Evolutionary conservation across 2,888 invertebrate genomes (phyloP).

Genomic region (Thera britannica): DNA sequence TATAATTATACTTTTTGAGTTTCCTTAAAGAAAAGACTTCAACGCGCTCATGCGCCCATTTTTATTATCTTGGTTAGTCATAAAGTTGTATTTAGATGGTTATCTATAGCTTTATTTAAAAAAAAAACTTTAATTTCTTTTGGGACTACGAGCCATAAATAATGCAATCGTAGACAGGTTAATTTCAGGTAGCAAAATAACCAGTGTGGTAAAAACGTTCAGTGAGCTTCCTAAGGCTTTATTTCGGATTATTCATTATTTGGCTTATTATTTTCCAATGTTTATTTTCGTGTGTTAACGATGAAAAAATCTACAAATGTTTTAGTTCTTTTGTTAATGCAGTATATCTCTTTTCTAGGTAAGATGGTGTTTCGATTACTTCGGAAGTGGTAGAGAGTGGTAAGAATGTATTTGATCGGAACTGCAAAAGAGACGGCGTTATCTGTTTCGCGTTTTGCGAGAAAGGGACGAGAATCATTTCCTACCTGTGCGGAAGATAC

Average conservation of each 20-base stretch:
- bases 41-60: conserved; percentile 28
- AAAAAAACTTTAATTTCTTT: neutral
- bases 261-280: too few species aligned
- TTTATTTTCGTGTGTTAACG: neutral
- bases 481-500: conserved; percentile 65
- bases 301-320: neutral
- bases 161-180: too few species aligned
- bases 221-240: neutral
- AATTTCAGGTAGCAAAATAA: neutral
- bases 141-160: neutral
- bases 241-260: too few species aligned
- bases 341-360: conserved; percentile 16
- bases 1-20: neutral
- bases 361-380: conserved; percentile 6
- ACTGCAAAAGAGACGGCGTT: conserved; percentile 42
- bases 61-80: too few species aligned
- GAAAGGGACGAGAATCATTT: conserved; percentile 56
- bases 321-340: neutral
- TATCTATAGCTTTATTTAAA: too few species aligned
- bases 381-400: neutral
- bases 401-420: conserved; percentile 24
- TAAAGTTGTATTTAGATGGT: too few species aligned
- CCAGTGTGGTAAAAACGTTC: neutral
- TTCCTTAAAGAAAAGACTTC: conserved; percentile 26
- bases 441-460: conserved; percentile 43